Evolutionary conservation across 2,888 invertebrate species (phyloP).

Genomic region (Tineola bisselliella): DNA sequence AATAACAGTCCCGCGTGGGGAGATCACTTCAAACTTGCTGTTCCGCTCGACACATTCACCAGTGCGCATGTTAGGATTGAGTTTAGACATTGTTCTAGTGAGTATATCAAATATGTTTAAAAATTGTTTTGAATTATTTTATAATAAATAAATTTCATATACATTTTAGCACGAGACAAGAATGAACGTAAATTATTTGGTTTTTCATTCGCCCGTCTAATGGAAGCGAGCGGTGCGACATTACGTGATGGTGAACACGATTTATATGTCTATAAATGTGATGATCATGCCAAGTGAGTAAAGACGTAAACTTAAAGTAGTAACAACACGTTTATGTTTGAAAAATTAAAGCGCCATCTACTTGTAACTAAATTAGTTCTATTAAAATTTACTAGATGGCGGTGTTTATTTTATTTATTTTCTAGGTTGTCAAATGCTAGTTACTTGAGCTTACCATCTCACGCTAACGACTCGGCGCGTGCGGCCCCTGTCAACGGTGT

Average conservation of each 20-base stretch:
- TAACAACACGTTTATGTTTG: too few relatives aligned
- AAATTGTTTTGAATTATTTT: too few relatives aligned
- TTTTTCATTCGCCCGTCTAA: slow-evolving; percentile 88
- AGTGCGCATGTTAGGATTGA: slow-evolving; percentile 92
- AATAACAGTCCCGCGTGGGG: slow-evolving; percentile 94
- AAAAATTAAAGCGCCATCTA: too few relatives aligned
- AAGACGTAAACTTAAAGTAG: too few relatives aligned
- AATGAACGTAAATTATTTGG: slow-evolving; percentile 91
- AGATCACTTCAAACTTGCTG: slow-evolving; percentile 85
- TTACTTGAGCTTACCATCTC: slow-evolving; percentile 73
- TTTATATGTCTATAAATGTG: slow-evolving; percentile 93
- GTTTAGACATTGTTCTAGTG: slow-evolving; percentile 93
- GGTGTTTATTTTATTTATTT: slow-evolving; percentile 5
- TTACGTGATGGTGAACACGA: slow-evolving; percentile 88
- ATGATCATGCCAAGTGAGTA: slow-evolving; percentile 78
- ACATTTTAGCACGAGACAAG: slow-evolving; percentile 80
- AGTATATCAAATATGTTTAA: slow-evolving; percentile 55
- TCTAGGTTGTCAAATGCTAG: slow-evolving; percentile 62
- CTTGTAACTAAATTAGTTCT: background rate
- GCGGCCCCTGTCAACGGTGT: slow-evolving; percentile 49
- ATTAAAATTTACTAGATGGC: background rate
- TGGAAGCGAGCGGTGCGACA: slow-evolving; percentile 92
- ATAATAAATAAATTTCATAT: background rate
- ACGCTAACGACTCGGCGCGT: slow-evolving; percentile 67
- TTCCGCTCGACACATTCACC: slow-evolving; percentile 92